A percentile compares a stretch with the other conserved stretches of the same genome.
phyloP scores from a whole-genome alignment of 2,113 vertebrate genomes.

The Carlito syrichta region DNA sequence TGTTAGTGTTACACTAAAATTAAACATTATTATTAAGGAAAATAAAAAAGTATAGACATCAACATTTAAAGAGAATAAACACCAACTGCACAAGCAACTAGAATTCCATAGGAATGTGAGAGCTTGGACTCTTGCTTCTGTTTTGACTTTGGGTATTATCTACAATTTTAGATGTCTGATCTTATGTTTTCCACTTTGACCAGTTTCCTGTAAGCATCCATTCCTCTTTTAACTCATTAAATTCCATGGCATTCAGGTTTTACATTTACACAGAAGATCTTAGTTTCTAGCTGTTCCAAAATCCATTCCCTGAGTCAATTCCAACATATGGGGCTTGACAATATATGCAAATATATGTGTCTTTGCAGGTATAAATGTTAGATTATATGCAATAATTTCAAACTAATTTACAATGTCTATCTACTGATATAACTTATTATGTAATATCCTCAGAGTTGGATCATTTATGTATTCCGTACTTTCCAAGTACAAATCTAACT shows the following conservation, averaged over 20 bases:
- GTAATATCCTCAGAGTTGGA: not conserved
- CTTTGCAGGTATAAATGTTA: not conserved
- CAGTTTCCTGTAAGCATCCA: not conserved
- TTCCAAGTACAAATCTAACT: not conserved
- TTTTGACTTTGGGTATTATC: not conserved
- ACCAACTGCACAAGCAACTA: not conserved
- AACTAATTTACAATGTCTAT: not conserved
- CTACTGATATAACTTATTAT: not conserved
- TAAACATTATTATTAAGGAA: not conserved
- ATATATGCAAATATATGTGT: not conserved
- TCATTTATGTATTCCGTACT: not conserved
- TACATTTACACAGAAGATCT: not conserved
- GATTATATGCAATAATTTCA: not conserved
- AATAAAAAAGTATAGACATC: not conserved
- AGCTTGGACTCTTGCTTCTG: not conserved
- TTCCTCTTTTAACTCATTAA: not conserved
- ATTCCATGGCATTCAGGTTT: not conserved
- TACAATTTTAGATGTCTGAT: not conserved
- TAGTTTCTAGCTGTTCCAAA: not conserved
- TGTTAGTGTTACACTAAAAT: not conserved
- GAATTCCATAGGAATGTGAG: not conserved
- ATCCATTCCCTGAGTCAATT: not conserved
- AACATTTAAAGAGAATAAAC: not conserved
- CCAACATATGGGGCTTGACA: not conserved
- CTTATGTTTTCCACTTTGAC: not conserved